A percentile compares a stretch with the other conserved stretches of the same genome.
These are phyloP conservation scores for Brachionus rubens DNA, from an alignment of 1,140 invertebrate species.

Conservation along the genomic window DNA sequence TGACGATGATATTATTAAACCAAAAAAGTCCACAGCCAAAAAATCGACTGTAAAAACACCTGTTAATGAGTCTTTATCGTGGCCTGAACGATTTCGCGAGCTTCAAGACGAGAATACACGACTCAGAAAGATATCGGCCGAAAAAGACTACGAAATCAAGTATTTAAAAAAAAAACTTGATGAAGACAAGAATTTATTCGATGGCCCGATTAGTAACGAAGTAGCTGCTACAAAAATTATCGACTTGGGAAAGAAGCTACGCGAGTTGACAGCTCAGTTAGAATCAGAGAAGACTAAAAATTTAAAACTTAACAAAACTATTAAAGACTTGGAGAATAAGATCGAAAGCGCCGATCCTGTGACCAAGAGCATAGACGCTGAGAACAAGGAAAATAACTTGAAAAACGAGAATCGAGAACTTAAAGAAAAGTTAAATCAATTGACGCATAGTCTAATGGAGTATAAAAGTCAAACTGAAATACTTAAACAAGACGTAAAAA, in stretches of 20 bases:
- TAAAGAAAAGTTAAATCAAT: conserved; percentile 53
- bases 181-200: conserved; percentile 50
- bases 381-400: background rate
- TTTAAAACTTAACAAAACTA: conserved; percentile 56
- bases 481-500: conserved; percentile 57
- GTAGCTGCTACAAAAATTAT: conserved; percentile 59
- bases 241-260: conserved; percentile 58
- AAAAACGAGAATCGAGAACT: conserved; percentile 16
- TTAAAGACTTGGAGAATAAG: conserved; percentile 54
- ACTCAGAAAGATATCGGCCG: conserved; percentile 57
- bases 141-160: conserved; percentile 59
- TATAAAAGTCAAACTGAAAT: conserved; percentile 55
- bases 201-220: conserved; percentile 48
- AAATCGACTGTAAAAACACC: background rate
- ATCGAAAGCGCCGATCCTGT: background rate
- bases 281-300: conserved; percentile 57
- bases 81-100: conserved; percentile 48
- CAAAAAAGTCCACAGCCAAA: background rate
- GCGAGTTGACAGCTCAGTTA: conserved; percentile 57
- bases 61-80: background rate
- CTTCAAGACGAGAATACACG: conserved; percentile 60
- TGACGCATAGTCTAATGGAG: conserved; percentile 56
- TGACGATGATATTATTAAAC: background rate
- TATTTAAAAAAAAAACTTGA: conserved; percentile 56
- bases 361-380: conserved; percentile 48